phyloP scores from a whole-genome alignment of 1,140 invertebrate species.

The Temnothorax nylanderi region DNA sequence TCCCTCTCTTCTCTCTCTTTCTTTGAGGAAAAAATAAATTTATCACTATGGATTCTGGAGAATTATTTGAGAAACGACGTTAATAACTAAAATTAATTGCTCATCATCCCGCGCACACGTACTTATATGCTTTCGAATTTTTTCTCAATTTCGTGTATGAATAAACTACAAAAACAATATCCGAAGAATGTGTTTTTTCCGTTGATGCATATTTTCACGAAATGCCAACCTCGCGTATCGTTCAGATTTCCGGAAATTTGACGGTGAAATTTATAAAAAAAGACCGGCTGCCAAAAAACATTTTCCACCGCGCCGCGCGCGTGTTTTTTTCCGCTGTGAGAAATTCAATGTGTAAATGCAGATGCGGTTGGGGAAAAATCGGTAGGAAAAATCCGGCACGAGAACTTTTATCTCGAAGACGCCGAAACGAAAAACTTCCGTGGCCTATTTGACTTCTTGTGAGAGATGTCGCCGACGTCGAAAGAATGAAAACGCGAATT shows the following conservation, averaged over 20 bases:
- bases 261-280: constrained; percentile 21
- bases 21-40: background rate
- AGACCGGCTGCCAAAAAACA: constrained; percentile 3
- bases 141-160: background rate
- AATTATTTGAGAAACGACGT: background rate
- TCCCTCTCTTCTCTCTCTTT: background rate
- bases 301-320: background rate
- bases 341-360: constrained; percentile 58
- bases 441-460: constrained; percentile 46
- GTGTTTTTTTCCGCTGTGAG: constrained; percentile 40
- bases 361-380: constrained; percentile 19
- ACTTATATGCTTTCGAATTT: background rate
- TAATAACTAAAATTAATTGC: background rate
- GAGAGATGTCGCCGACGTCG: constrained; percentile 31
- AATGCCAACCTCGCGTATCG: constrained; percentile 2
- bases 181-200: background rate
- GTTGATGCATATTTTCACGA: constrained; percentile 4
- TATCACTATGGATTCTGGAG: background rate
- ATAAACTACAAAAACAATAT: constrained; percentile 1
- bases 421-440: constrained; percentile 25
- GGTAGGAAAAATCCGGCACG: constrained; percentile 13
- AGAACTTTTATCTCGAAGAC: constrained; percentile 41
- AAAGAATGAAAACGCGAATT: constrained; percentile 46
- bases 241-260: constrained; percentile 46
- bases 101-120: background rate